Base-by-base conservation (phyloP, 2,797 vertebrate species). In the Naso thynnoides region DNA sequence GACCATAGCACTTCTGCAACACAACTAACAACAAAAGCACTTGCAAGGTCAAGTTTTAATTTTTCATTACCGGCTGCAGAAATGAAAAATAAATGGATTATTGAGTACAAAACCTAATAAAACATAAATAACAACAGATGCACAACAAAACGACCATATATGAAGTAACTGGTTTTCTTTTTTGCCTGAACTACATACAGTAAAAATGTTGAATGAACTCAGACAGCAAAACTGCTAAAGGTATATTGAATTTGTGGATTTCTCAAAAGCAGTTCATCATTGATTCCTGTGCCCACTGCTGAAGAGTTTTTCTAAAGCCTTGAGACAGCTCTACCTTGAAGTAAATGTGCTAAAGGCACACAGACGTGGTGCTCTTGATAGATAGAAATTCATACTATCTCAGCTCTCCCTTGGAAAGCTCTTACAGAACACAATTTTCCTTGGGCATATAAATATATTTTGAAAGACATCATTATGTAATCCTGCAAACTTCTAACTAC, bases 251-350 rank as follows among this genome's bases (percentile, higher is more conserved):
- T 83, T 73, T 78, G 73, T 58, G 52, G 42, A 62, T 88, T 80
- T 86, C 83, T 86, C 88, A 88, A 72, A 78, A 75, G 76, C 74
- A 77, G 81, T 78, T 86, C 71, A 68, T 88, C 78, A 87, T 79
- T 81, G 86, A 87, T 83, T 85, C 75, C 27, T 67, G 42, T 76
- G 60, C 81, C 70, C 60, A 38, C 59, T 84, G 66, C 83, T 71
- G 73, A 83, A 65, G 60, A 78, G 31, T 86, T 88, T 76, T 15
- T 76, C 74, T 75, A 48, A 78, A 86, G 77, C 83, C 78, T 83
- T 87, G 80, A 89, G 81, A 86, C 78, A 62, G 73, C 70, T 38
- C 67, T 83, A 78, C 91, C 86, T 90, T 91, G 83, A 90, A 86
- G 86, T 85, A 85, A 88, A 90, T 88, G 80, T 78, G 85, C 79